phyloP scores from a whole-genome alignment of 2,797 vertebrate genomes.

The Myotis findleyi region DNA sequence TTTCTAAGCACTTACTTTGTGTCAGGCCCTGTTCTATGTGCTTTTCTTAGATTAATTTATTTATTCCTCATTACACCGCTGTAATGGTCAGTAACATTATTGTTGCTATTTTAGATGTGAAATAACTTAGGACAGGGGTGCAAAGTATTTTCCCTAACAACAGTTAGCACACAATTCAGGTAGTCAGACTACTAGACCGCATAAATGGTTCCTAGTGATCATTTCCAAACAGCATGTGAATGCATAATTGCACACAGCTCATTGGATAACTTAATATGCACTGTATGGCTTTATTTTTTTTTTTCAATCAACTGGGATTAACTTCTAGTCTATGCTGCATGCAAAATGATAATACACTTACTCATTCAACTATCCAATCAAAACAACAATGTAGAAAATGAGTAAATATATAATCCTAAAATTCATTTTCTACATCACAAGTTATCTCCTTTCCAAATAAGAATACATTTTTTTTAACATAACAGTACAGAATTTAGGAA shows the following conservation, averaged over 20 bases:
- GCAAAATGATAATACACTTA: not conserved
- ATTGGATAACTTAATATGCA: not conserved
- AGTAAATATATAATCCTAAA: not conserved
- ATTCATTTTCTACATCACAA: not conserved
- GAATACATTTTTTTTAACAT: not conserved
- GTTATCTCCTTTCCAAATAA: not conserved
- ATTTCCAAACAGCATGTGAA: not conserved
- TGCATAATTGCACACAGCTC: not conserved
- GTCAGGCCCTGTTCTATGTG: not conserved
- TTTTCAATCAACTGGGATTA: conserved; percentile 39
- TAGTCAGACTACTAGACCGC: not conserved
- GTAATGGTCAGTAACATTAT: not conserved
- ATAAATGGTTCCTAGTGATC: not conserved
- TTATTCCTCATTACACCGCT: not conserved
- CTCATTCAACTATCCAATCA: not conserved
- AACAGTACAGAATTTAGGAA: not conserved
- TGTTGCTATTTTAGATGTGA: not conserved
- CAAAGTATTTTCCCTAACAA: not conserved
- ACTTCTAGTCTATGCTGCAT: not conserved
- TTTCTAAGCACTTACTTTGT: not conserved
- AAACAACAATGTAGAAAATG: not conserved
- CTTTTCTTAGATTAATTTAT: not conserved
- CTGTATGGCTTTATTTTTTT: not conserved
- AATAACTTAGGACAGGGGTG: not conserved
- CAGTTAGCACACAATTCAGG: not conserved